Evolutionary conservation across 2,113 vertebrate genomes (phyloP).

Genomic region (Alexandromys fortis): DNA sequence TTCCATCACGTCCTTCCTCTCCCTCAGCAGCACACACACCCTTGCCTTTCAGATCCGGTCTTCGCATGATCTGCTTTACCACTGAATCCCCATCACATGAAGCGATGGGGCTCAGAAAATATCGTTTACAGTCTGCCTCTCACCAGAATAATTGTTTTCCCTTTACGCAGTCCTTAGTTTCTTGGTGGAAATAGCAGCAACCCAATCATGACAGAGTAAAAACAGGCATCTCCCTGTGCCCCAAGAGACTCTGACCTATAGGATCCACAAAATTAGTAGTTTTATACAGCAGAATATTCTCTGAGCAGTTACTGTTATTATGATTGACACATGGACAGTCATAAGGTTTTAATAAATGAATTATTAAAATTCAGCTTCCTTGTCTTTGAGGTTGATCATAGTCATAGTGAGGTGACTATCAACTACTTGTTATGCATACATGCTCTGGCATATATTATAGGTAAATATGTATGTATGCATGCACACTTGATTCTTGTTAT

Average conservation of each 20-base stretch:
- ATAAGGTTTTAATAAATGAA: neutral
- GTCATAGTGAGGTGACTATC: neutral
- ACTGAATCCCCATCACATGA: neutral
- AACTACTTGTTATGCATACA: neutral
- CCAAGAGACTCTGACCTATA: neutral
- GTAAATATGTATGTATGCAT: neutral
- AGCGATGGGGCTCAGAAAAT: neutral
- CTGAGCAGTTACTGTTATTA: neutral
- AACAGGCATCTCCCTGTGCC: neutral
- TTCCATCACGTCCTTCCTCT: neutral
- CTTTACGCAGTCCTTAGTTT: neutral
- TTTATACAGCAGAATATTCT: neutral
- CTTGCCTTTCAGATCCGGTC: neutral
- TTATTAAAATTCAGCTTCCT: neutral
- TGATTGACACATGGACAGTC: neutral
- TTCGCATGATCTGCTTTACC: neutral
- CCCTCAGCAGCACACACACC: neutral
- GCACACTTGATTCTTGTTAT: neutral
- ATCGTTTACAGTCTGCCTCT: neutral
- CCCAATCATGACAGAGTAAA: neutral
- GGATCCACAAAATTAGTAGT: neutral
- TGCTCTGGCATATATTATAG: neutral
- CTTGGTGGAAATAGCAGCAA: neutral
- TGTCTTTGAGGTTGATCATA: constrained; percentile 3
- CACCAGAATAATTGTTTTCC: neutral